Conservation (phyloP, 2,888 invertebrate species). For the Ornithoptera alexandrae region DNA sequence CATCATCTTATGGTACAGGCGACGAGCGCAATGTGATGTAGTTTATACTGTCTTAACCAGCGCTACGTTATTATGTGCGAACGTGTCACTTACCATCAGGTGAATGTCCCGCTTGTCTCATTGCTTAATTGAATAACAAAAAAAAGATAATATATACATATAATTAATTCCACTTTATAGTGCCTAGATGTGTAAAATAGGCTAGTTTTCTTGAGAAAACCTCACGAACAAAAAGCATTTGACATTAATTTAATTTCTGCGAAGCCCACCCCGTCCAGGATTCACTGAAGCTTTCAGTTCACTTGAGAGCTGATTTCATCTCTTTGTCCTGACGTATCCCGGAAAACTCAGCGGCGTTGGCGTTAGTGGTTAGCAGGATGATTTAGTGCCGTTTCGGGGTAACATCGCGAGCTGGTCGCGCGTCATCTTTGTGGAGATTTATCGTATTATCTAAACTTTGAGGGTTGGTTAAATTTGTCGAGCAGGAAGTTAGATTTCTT, state of each 20-base stretch:
- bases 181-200: too few relatives aligned
- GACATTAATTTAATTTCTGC: neutral
- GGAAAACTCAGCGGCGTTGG: conserved; percentile 13
- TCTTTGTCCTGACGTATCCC: conserved; percentile 17
- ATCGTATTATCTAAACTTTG: conserved; percentile 13
- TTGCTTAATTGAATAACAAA: too few relatives aligned
- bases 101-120: too few relatives aligned
- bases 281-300: conserved; percentile 20
- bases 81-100: too few relatives aligned
- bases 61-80: too few relatives aligned
- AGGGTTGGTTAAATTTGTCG: conserved; percentile 6
- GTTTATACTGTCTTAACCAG: too few relatives aligned
- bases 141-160: too few relatives aligned
- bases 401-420: conserved; percentile 11
- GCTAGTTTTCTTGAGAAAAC: too few relatives aligned
- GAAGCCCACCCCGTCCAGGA: conserved; percentile 9
- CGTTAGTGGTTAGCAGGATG: conserved; percentile 16
- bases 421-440: conserved; percentile 22
- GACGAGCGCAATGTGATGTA: too few relatives aligned
- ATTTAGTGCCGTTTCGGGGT: conserved; percentile 15
- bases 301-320: conserved; percentile 15
- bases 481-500: neutral
- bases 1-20: too few relatives aligned
- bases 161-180: too few relatives aligned
- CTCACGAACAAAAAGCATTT: too few relatives aligned